Percentiles rank a stretch among this genome's conserved stretches.
Evolutionary conservation across 1,140 invertebrate genomes (phyloP).

Genomic region (Galleria mellonella): DNA sequence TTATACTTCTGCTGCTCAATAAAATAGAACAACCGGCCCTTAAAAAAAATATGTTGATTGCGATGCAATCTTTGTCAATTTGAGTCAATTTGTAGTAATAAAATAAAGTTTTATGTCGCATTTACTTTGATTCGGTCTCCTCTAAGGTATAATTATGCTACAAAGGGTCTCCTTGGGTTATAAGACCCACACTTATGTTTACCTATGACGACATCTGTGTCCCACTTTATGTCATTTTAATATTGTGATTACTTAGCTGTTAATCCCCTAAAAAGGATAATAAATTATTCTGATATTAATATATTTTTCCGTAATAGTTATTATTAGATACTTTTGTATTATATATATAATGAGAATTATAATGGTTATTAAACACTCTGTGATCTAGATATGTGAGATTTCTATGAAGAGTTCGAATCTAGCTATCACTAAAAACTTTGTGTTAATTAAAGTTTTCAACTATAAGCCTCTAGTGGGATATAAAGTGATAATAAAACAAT

Average conservation of each 20-base stretch:
- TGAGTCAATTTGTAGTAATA: slow-evolving; percentile 68
- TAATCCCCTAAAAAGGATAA: slow-evolving; percentile 1
- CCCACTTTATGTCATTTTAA: slow-evolving; percentile 24
- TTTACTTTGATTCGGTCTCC: slow-evolving; percentile 63
- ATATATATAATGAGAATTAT: no score
- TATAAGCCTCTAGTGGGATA: no score
- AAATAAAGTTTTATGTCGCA: slow-evolving; percentile 68
- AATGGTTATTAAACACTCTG: no score
- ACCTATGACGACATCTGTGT: slow-evolving; percentile 12
- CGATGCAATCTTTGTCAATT: slow-evolving; percentile 63
- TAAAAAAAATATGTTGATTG: slow-evolving; percentile 45
- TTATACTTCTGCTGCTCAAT: no score
- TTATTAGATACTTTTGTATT: no score
- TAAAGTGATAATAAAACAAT: no score
- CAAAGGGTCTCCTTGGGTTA: slow-evolving; percentile 33
- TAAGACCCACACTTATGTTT: slow-evolving; percentile 5
- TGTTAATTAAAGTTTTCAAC: no score
- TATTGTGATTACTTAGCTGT: slow-evolving; percentile 21
- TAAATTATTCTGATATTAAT: slow-evolving; percentile 2
- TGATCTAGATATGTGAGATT: no score
- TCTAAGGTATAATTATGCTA: slow-evolving; percentile 48
- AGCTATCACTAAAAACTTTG: no score
- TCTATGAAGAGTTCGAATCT: no score
- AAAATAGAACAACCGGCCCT: slow-evolving; percentile 21
- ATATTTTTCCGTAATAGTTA: no score